Evolutionary conservation across 2,113 vertebrate species (phyloP), one percentile per base, ranked within the genome.

Genomic region (Gallinago undulata): DNA sequence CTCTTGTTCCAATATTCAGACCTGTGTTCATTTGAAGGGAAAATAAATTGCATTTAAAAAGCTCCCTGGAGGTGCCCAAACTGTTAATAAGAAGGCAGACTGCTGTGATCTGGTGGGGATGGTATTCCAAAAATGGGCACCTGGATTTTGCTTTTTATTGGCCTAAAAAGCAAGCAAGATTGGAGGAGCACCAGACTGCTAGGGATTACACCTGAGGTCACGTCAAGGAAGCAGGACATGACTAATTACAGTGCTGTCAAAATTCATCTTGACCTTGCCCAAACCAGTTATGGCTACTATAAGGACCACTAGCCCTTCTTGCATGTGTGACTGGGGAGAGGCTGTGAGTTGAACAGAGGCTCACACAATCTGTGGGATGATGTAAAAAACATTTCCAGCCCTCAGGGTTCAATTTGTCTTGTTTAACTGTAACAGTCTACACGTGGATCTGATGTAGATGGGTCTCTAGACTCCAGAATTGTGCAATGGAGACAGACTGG

Each of bases 111-210:
- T 57, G 35, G 12, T 39, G 13, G 19, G 57, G 17, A 1, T 24
- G 53, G 7, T 4, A 18, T 39, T 45, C 37, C 2, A 6, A 31
- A 83, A 86, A 60, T 1, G 12, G 24, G 24, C 59, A 6, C 25
- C 28, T 74, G 82, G 8, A 4, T 4, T 68, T 70, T 45, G 33
- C 1, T 19, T 51, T n/a, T n/a, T 13, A 10, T 14, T 64, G 57
- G 24, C 11, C 35, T 25, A 19, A 67, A 55, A 41, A 24, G 27
- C 24, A 17, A 35, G 7, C 1, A 30, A 6, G 55, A 6, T 11
- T 37, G 33, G 57, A n/a, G 3, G 9, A 85, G 9, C 1, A 2
- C 15, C 4, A 4, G 2, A 10, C 23, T 66, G 31, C n/a, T 5
- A 1, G 18, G 45, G 35, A 19, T 11, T 37, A 48, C 69, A 69